A percentile compares a stretch with the other conserved stretches of the same genome.
phyloP scores from a whole-genome alignment of 1,140 invertebrate species.

The Dendroctonus ponderosae region DNA sequence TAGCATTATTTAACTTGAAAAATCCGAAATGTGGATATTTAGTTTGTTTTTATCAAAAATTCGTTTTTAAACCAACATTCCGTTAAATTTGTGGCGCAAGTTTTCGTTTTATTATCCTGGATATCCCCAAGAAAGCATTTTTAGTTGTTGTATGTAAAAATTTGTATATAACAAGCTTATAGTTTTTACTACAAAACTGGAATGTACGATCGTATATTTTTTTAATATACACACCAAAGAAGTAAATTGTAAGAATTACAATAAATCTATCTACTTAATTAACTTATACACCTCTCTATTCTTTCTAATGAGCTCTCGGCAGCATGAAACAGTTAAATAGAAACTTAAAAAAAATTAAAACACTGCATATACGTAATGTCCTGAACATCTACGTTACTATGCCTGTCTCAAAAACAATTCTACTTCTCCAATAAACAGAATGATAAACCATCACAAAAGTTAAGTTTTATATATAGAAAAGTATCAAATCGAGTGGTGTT shows the following conservation, averaged over 20 bases:
- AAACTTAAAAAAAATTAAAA: not conserved
- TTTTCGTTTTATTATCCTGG: no score
- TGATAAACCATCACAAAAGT: no score
- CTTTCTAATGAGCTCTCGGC: conserved; percentile 21
- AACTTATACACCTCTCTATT: conserved; percentile 37
- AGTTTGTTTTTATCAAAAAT: not conserved
- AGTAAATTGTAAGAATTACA: conserved; percentile 47
- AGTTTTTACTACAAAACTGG: conserved; percentile 51
- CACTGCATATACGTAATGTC: not conserved
- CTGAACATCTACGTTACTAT: not conserved
- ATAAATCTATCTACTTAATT: conserved; percentile 35
- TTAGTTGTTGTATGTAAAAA: conserved; percentile 44
- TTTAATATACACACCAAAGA: conserved; percentile 53
- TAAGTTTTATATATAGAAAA: no score
- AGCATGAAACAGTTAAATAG: conserved; percentile 1
- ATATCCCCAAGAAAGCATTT: conserved; percentile 35
- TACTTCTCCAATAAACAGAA: no score
- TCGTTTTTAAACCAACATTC: no score
- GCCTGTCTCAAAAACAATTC: no score
- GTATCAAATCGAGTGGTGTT: no score
- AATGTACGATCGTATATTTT: conserved; percentile 49
- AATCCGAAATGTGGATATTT: conserved; percentile 5
- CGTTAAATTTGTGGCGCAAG: no score
- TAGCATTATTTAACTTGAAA: conserved; percentile 3
- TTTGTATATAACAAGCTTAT: conserved; percentile 47